These are phyloP conservation scores for Antheraea assamensis DNA, from an alignment of 2,888 invertebrate species.

Conservation along the genomic window DNA sequence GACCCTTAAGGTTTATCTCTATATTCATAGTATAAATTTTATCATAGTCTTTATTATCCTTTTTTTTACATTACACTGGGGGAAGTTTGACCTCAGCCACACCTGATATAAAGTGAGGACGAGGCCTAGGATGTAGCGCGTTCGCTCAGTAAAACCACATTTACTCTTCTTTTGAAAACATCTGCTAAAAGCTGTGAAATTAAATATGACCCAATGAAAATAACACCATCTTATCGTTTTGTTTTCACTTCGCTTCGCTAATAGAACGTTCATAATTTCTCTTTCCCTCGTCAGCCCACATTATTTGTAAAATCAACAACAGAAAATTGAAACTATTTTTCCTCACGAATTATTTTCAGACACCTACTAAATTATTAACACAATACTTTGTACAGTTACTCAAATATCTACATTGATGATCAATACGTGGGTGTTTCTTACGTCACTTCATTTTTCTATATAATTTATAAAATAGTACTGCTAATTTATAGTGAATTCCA, in stretches of 20 bases:
- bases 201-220: not conserved
- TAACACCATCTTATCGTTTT: not conserved
- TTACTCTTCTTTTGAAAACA: too few relatives aligned
- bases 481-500: too few relatives aligned
- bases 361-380: conserved; percentile 1
- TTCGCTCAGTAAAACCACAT: too few relatives aligned
- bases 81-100: too few relatives aligned
- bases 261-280: conserved; percentile 42
- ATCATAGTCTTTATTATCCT: too few relatives aligned
- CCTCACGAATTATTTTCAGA: conserved; percentile 25
- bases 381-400: not conserved
- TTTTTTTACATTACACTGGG: too few relatives aligned
- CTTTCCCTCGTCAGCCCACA: conserved; percentile 34
- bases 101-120: too few relatives aligned
- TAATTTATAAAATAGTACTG: too few relatives aligned
- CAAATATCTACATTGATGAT: not conserved
- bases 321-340: conserved; percentile 36
- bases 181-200: not conserved
- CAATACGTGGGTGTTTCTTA: not conserved
- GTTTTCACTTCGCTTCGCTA: not conserved
- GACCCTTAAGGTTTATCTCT: too few relatives aligned
- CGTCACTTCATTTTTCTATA: not conserved
- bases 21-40: too few relatives aligned
- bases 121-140: too few relatives aligned
- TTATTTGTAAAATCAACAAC: conserved; percentile 35